Conservation (phyloP, 2,113 vertebrate species). For the Brachypodius melanocephalos region DNA sequence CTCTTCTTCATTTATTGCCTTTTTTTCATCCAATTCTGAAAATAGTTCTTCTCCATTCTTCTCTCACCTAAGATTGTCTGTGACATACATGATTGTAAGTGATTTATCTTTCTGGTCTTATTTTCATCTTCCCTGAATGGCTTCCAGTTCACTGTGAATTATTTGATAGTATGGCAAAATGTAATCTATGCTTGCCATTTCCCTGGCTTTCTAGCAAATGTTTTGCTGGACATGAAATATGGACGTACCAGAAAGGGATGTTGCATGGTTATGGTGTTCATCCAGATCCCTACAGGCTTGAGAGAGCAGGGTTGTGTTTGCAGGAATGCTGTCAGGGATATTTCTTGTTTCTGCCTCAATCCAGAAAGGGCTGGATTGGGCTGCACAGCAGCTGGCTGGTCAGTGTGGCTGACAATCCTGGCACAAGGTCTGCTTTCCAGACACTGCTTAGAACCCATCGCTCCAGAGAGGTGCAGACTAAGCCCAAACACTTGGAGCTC, state of each 20-base stretch:
- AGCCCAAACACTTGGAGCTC: not conserved
- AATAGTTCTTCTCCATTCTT: not conserved
- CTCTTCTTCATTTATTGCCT: constrained; percentile 2
- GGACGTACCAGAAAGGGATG: not conserved
- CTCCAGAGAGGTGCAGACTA: not conserved
- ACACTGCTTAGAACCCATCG: rapidly evolving
- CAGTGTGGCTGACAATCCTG: not conserved
- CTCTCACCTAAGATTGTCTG: not conserved
- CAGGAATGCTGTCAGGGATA: not conserved
- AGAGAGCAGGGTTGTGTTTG: rapidly evolving
- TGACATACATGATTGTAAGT: not conserved
- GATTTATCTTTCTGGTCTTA: constrained; percentile 16
- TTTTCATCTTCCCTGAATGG: constrained; percentile 28
- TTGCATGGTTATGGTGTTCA: not conserved
- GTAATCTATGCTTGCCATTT: not conserved
- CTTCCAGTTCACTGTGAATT: constrained; percentile 13
- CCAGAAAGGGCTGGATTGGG: not conserved
- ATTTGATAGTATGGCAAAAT: not conserved
- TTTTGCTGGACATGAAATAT: not conserved
- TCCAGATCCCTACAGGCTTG: not conserved
- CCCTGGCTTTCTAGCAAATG: not conserved
- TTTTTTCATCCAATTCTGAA: not conserved
- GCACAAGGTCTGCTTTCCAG: not conserved
- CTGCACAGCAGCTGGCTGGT: not conserved
- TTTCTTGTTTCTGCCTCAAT: not conserved